phyloP scores from a whole-genome alignment of 2,888 invertebrate genomes.

The Latrodectus elegans region DNA sequence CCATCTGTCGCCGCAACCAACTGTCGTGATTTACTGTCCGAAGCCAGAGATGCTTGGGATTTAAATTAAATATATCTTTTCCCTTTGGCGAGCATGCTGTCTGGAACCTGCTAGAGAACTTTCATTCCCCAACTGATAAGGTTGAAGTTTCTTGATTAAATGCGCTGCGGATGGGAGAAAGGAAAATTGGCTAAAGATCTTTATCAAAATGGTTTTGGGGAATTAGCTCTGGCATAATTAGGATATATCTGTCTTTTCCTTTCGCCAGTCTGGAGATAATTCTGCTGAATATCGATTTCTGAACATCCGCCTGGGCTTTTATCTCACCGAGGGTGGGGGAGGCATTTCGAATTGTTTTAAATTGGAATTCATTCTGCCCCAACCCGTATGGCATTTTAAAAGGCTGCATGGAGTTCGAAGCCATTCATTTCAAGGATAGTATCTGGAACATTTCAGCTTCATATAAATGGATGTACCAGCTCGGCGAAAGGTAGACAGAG shows the following conservation, averaged over 20 bases:
- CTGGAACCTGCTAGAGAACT: not conserved
- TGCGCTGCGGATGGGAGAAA: slow-evolving; percentile 7
- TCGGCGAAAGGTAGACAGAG: too few species aligned
- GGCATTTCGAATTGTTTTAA: not conserved
- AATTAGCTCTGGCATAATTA: slow-evolving; percentile 33
- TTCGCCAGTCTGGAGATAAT: not conserved
- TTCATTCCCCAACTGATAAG: slow-evolving; percentile 6
- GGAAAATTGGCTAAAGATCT: slow-evolving; percentile 37
- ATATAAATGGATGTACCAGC: too few species aligned
- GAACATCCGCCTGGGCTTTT: too few species aligned
- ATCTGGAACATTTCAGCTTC: too few species aligned
- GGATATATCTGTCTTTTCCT: slow-evolving; percentile 11
- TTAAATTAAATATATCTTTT: slow-evolving; percentile 56
- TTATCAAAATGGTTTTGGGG: slow-evolving; percentile 37
- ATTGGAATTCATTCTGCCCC: not conserved
- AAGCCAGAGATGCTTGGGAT: slow-evolving; percentile 19
- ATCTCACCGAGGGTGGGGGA: not conserved
- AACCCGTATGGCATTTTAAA: too few species aligned
- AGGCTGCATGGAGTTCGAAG: too few species aligned
- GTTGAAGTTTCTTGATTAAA: slow-evolving; percentile 42
- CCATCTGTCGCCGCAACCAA: not conserved
- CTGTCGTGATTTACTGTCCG: slow-evolving; percentile 3
- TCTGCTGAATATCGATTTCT: not conserved
- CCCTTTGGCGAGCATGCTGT: slow-evolving; percentile 17
- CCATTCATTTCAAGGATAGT: too few species aligned